These are phyloP conservation scores for Parnassius glacialis DNA, from an alignment of 2,888 invertebrate species.

Conservation along the genomic window DNA sequence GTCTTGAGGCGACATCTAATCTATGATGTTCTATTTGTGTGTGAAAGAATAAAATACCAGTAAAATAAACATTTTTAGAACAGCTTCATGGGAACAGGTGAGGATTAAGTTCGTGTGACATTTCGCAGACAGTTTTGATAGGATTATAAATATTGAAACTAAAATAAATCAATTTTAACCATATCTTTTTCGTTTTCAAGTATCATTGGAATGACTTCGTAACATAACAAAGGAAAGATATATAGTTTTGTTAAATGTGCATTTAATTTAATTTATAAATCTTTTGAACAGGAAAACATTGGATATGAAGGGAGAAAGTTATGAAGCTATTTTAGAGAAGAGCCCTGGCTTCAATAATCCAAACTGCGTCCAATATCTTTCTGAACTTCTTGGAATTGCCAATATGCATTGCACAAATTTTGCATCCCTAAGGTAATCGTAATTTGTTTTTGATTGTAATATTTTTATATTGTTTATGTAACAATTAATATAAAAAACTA, in stretches of 20 bases:
- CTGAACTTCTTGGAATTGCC: conserved; percentile 86
- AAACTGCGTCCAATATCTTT: conserved; percentile 91
- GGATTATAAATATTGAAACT: conserved; percentile 50
- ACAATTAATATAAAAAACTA: conserved; percentile 7
- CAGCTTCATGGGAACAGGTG: conserved; percentile 79
- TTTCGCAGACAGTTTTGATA: conserved; percentile 51
- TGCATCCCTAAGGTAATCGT: conserved; percentile 83
- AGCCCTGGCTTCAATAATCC: conserved; percentile 94
- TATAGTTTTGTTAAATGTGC: conserved; percentile 39
- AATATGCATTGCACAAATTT: conserved; percentile 86
- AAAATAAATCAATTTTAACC: conserved; percentile 46
- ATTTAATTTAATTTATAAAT: conserved; percentile 36
- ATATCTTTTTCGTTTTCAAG: conserved; percentile 40
- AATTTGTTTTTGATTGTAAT: background rate
- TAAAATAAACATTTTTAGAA: conserved; percentile 78
- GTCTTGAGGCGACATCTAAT: conserved; percentile 71
- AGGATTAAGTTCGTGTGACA: conserved; percentile 75
- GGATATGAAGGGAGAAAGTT: conserved; percentile 89
- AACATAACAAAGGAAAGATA: conserved; percentile 47
- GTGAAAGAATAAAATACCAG: conserved; percentile 74
- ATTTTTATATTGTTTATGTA: conserved; percentile 4
- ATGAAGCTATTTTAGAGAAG: conserved; percentile 90
- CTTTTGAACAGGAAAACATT: conserved; percentile 84
- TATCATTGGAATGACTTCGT: conserved; percentile 48
- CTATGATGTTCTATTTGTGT: conserved; percentile 75